Conservation (phyloP, 2,113 vertebrate species). For the Gulo gulo region DNA sequence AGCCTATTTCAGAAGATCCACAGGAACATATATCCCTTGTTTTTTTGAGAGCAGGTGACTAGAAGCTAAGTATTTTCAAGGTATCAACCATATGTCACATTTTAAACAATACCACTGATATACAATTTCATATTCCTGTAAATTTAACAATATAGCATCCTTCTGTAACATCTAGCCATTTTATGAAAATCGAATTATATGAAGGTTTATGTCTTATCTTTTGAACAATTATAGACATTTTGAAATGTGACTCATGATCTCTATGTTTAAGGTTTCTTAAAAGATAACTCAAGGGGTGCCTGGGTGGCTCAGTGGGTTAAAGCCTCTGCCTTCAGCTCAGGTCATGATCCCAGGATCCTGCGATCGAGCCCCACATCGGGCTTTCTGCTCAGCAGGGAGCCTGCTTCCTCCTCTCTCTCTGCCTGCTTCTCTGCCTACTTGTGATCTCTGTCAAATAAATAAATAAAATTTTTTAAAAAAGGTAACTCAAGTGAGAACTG, state of each 20-base stretch:
- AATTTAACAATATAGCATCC: background rate
- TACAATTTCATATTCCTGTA: background rate
- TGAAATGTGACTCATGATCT: background rate
- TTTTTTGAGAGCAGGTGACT: background rate
- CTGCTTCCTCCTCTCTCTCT: no score
- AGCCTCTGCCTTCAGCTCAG: no score
- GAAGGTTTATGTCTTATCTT: background rate
- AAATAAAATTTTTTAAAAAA: background rate
- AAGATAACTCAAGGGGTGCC: background rate
- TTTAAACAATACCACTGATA: background rate
- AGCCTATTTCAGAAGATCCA: background rate
- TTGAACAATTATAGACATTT: background rate
- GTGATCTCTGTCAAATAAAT: no score
- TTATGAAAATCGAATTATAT: background rate
- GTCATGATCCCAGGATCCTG: no score
- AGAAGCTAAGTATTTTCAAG: background rate
- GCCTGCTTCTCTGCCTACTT: no score
- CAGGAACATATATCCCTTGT: background rate
- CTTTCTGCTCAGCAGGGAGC: no score
- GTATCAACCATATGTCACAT: background rate
- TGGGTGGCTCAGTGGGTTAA: no score
- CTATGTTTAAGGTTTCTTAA: background rate
- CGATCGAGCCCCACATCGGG: no score
- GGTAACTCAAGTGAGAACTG: background rate
- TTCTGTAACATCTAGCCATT: background rate